Evolutionary conservation across 2,888 invertebrate species (phyloP), one percentile per base, ranked within the genome.

Genomic region (Hecatera dysodea): DNA sequence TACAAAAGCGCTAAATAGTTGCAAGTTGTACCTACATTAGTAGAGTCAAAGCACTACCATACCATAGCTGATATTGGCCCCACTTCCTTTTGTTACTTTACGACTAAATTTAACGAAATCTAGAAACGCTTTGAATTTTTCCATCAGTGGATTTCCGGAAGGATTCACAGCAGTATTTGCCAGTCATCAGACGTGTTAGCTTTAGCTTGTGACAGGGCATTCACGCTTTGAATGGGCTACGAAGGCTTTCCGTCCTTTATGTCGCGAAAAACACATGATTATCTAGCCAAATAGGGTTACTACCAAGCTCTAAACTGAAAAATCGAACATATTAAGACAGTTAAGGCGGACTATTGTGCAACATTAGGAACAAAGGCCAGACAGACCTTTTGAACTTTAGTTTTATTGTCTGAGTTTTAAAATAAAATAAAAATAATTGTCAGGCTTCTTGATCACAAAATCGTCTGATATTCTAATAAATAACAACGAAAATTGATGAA

Each of bases 181-280:
- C 22, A 55, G 46, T 55, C 76, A 74, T 60, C 53, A 75, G 52
- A 59, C 67, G 27, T 76, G 69, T 76, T 60, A 48, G 53, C 59
- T 68, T 74, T 42, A 15, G 59, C 55, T 12, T 42, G 55, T 15
- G 59, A 67, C 29, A 36, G 27, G n/a, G 19, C 52, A 72, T 76
- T 55, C 77, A 76, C 22, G 55, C 55, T 44, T 17, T 69, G 46
- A 76, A 73, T 44, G 60, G 67, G 60, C 69, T 36, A 33, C 33
- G 76, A 29, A 33, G 27, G 36, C 42, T 60, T 67, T 19, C 29
- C 33, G 50, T 24, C 60, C 68, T 70, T 75, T 75, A 56, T 74
- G 67, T 50, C 12, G 19, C 67, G 5, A 27, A 44, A 73, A 48
- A 33, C 24, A 65, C 56, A 44, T n/a, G 42, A 44, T 36, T 56